Percentiles rank a stretch among this genome's conserved stretches.
phyloP scores from a whole-genome alignment of 2,888 invertebrate genomes.

The Synanthedon formicaeformis region DNA sequence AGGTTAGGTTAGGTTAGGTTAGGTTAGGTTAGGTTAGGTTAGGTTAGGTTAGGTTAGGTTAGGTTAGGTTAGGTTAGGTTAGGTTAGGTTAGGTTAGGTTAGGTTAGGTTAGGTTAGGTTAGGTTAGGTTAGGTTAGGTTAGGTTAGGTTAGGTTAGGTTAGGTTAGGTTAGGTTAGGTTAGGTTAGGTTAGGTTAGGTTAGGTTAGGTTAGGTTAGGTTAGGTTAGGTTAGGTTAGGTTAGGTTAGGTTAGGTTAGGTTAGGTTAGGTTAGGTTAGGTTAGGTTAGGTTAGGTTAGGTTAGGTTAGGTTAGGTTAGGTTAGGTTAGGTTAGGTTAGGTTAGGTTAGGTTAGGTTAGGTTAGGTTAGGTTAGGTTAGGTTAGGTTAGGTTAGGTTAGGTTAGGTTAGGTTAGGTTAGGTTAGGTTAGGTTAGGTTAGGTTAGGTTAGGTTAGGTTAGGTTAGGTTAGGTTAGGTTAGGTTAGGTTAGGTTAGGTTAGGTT shows the following conservation, averaged over 20 bases:
- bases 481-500: slow-evolving; percentile 5
- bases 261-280: too few species aligned
- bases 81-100: slow-evolving; percentile 5
- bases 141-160: slow-evolving; percentile 12
- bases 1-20: slow-evolving; percentile 6
- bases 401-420: slow-evolving; percentile 13
- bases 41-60: slow-evolving; percentile 6
- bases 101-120: slow-evolving; percentile 5
- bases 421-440: slow-evolving; percentile 6
- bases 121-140: slow-evolving; percentile 8
- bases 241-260: slow-evolving; percentile 4
- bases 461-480: slow-evolving; percentile 13
- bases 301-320: slow-evolving; percentile 14
- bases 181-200: slow-evolving; percentile 9
- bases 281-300: slow-evolving; percentile 10
- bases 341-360: too few species aligned
- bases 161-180: slow-evolving; percentile 13
- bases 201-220: slow-evolving; percentile 1
- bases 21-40: slow-evolving; percentile 11
- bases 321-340: slow-evolving; percentile 9
- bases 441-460: slow-evolving; percentile 3
- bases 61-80: slow-evolving; percentile 9
- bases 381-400: too few species aligned
- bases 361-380: too few species aligned
- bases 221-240: slow-evolving; percentile 1